Evolutionary conservation across 2,113 vertebrate species (phyloP).

Genomic region (Rynchops niger): DNA sequence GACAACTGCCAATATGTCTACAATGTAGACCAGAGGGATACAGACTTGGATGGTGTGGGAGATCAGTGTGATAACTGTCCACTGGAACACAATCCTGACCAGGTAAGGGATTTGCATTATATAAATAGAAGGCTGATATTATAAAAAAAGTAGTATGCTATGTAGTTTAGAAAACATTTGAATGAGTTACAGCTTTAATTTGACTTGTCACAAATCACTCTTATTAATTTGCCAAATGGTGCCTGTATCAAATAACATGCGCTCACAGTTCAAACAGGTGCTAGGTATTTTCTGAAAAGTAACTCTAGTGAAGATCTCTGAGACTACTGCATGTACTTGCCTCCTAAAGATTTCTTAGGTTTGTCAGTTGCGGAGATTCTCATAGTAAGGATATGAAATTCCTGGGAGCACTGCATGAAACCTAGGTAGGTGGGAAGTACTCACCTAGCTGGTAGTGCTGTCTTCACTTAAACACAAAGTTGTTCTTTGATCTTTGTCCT

Average conservation of each 20-base stretch:
- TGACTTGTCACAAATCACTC: not conserved
- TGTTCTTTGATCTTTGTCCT: not conserved
- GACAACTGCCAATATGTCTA: slow-evolving; percentile 98
- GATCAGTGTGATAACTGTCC: slow-evolving; percentile 99
- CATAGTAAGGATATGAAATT: not conserved
- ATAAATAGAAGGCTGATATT: not conserved
- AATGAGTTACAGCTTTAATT: not conserved
- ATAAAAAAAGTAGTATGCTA: not conserved
- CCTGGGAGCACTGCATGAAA: not conserved
- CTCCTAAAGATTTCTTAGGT: not conserved
- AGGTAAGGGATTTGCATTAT: slow-evolving; percentile 76
- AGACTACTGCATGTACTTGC: not conserved
- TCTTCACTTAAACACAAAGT: not conserved
- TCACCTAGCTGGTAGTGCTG: not conserved
- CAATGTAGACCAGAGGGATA: slow-evolving; percentile 95
- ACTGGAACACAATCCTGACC: slow-evolving; percentile 95
- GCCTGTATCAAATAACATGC: not conserved
- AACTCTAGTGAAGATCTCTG: not conserved
- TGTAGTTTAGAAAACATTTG: not conserved
- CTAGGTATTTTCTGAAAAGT: not conserved
- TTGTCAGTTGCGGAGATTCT: not conserved
- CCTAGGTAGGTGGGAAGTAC: not conserved
- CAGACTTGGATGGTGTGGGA: slow-evolving; percentile 92
- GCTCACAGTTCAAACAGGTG: not conserved
- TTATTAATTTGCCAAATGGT: not conserved